Base-by-base conservation (phyloP, 2,113 vertebrate genomes). In the Thalassoma bifasciatum region DNA sequence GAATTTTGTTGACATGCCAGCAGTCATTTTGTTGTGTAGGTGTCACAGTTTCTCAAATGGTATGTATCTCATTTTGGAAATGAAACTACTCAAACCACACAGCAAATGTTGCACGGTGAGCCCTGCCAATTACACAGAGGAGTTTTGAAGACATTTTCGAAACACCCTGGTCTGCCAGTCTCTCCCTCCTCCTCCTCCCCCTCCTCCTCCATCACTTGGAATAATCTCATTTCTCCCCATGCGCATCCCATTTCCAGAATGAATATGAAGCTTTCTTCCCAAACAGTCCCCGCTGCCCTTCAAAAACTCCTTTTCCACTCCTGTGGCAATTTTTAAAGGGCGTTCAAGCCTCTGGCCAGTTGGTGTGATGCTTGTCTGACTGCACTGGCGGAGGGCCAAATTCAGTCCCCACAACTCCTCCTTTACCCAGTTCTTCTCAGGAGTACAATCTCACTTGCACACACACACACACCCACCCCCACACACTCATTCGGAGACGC, bases 201-300 rank as follows among this genome's bases (percentile, higher is more conserved):
- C 83, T 86, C 82, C 56, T 38, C 89, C 78, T 88, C 85, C 83
- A 82, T 86, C 88, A 82, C 79, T 90, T 81, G 81, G 78, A 87
- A 90, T 89, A 88, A 88, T 92, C 83, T 87, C 65, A 85, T 68
- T 61, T 57, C 24, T 60, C 30, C 46, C 4, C 60, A 60, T 67
- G 57, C 52, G 8, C 72, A 84, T 86, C 78, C 79, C 85, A 83
- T 86, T 88, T 87, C 71, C 65, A 82, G 68, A 86, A 79, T 86
- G 82, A 86, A 86, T 74, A 82, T 74, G 19, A 82, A 51, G 53
- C 47, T 2, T 67, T 69, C 60, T 59, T 89, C 61, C 79, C 40
- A 44, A 72, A 68, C 63, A 67, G 70, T 77, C 81, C 75, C 72
- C 22, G 49, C 59, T 9, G 62, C 62, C 83, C 86, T 90, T 89